A percentile compares a stretch with the other conserved stretches of the same genome.
These are phyloP conservation scores for Gibbula magus DNA, from an alignment of 2,888 invertebrate genomes.

Conservation along the genomic window DNA sequence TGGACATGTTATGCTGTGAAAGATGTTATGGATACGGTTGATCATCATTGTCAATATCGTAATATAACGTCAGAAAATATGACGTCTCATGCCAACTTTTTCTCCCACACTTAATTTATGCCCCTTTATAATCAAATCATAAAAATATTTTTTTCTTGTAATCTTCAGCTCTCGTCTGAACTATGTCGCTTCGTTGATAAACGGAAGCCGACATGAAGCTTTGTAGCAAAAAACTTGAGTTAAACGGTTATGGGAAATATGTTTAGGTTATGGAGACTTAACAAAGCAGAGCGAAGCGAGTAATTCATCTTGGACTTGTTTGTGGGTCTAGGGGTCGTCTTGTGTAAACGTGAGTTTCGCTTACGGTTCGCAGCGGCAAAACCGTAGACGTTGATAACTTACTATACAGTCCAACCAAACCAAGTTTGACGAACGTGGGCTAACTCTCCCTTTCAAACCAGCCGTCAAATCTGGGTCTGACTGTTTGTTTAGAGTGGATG, in stretches of 20 bases:
- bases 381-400: not conserved
- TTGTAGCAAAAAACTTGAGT: too few relatives aligned
- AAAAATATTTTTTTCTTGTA: too few relatives aligned
- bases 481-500: not conserved
- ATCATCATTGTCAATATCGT: too few relatives aligned
- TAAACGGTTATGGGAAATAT: slow-evolving; percentile 13
- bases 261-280: not conserved
- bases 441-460: not conserved
- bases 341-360: not conserved
- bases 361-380: not conserved
- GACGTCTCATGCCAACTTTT: too few relatives aligned
- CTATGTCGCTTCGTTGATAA: too few relatives aligned
- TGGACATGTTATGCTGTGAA: too few relatives aligned
- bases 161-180: too few relatives aligned
- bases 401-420: not conserved
- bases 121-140: too few relatives aligned
- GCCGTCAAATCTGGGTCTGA: not conserved
- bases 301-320: slow-evolving; percentile 15
- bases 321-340: slow-evolving; percentile 3
- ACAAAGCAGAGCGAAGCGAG: not conserved
- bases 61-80: too few relatives aligned
- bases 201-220: too few relatives aligned
- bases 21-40: too few relatives aligned
- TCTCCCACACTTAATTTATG: too few relatives aligned
- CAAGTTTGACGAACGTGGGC: not conserved